Conservation (phyloP, 2,888 invertebrate genomes). For the Drosophila infuscata region DNA sequence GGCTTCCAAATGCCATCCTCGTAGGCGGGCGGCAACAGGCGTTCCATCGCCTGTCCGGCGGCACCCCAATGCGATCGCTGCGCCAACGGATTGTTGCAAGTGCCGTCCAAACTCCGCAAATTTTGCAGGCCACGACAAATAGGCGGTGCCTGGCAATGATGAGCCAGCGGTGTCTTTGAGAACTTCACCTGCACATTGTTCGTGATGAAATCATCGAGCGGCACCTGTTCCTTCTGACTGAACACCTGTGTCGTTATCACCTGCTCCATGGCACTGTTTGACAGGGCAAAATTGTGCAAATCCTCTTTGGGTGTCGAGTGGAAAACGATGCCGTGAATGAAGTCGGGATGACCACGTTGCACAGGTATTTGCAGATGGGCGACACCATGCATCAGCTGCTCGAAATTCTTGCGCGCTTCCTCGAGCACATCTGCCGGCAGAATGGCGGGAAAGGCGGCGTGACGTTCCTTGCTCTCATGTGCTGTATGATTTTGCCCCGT, state of each 20-base stretch:
- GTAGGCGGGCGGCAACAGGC: constrained; percentile 89
- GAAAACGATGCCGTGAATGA: constrained; percentile 82
- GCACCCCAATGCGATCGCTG: constrained; percentile 88
- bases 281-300: constrained; percentile 84
- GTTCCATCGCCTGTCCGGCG: constrained; percentile 88
- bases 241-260: constrained; percentile 86
- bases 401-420: constrained; percentile 82
- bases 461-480: constrained; percentile 34
- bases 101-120: constrained; percentile 91
- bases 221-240: constrained; percentile 85
- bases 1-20: constrained; percentile 87
- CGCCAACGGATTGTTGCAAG: constrained; percentile 90
- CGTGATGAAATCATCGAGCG: constrained; percentile 82
- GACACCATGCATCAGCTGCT: constrained; percentile 83
- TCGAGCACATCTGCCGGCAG: constrained; percentile 72
- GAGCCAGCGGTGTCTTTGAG: constrained; percentile 74
- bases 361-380: constrained; percentile 77
- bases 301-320: constrained; percentile 83
- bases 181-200: constrained; percentile 83
- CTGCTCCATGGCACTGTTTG: constrained; percentile 86
- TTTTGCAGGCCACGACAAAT: constrained; percentile 85
- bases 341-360: constrained; percentile 83
- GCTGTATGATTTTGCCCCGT: constrained; percentile 88
- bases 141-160: constrained; percentile 83
- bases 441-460: constrained; percentile 40